Conservation (phyloP, 2,113 vertebrate species). For the Microcebus tavaratra region DNA sequence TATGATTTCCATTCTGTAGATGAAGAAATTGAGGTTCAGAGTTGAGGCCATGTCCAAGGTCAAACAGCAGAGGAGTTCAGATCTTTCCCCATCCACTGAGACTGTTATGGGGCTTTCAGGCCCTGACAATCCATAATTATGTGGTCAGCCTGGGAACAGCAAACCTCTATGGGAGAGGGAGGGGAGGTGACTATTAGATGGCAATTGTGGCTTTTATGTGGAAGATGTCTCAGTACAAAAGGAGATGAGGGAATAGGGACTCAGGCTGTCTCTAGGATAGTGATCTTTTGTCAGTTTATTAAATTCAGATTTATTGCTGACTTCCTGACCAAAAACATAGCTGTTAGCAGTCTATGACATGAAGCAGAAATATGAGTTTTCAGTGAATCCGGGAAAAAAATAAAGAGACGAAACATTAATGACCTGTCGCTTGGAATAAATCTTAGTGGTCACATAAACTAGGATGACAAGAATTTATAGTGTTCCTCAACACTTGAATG, state of each 20-base stretch:
- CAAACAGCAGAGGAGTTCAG: neutral
- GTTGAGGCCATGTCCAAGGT: neutral
- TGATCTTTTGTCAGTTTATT: conserved; percentile 86
- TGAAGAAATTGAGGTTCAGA: neutral
- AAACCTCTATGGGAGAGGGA: neutral
- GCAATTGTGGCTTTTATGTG: conserved; percentile 36
- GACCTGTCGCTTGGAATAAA: conserved; percentile 85
- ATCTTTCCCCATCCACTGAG: neutral
- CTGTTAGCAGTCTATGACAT: conserved; percentile 80
- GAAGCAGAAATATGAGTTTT: conserved; percentile 84
- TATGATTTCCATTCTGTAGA: neutral
- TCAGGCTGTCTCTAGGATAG: conserved; percentile 74
- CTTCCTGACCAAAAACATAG: conserved; percentile 79
- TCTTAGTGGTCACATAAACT: conserved; percentile 79
- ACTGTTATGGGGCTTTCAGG: neutral
- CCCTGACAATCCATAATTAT: neutral
- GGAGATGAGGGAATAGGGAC: conserved; percentile 63
- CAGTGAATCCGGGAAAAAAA: conserved; percentile 81
- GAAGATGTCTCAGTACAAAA: neutral
- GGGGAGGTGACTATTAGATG: neutral
- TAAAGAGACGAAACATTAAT: conserved; percentile 82
- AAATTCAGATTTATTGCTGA: conserved; percentile 86
- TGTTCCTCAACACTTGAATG: conserved; percentile 77
- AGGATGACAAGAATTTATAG: conserved; percentile 81
- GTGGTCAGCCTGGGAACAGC: neutral